Base-by-base conservation (phyloP, 1,140 invertebrate genomes). In the Drosophila insularis region DNA sequence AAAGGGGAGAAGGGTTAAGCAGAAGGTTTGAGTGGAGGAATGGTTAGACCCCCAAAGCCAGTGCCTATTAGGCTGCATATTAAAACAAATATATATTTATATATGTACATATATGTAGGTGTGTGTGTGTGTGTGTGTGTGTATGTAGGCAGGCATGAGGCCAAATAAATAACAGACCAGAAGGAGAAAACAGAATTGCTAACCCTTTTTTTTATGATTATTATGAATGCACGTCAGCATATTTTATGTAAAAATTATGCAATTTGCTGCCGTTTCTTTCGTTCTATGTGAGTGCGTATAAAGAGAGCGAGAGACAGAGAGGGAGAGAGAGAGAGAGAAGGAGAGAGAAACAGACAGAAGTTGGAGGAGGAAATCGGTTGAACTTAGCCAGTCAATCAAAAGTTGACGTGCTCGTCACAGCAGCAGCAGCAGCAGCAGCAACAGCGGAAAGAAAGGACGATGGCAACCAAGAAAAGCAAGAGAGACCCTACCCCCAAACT, bases 191-290 rank as follows among this genome's bases (percentile, higher is more conserved):
- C 69, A 68, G 55, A 75, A 84, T 72, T 75, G 85, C 74, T 77
- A 87, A 87, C 82, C 82, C 82, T 87, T 87, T 87, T 87, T 8
- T 56, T 75, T 89, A 87, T 70, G 85, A 89, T 89, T 89, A 84
- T 89, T 89, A 84, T 89, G 84, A 89, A 89, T 89, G 84, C 84
- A 82, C 85, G 84, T 80, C 84, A 80, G 84, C 84, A 89, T 89
- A 89, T 89, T 89, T 50, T 89, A 89, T 89, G 84, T 89, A 89
- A 89, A 89, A 89, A 89, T 84, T 89, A 89, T 89, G 84, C 84
- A 89, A 89, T 89, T 89, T 89, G 84, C 84, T 89, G 85, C 84
- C 71, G 78, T 74, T 72, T 69, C 27, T 27, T 68, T 75, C 81
- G 81, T 86, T 80, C 82, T 67, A 68, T 73, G 76, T 66, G 35